phyloP scores from a whole-genome alignment of 1,140 invertebrate species.

The Aricia agestis region DNA sequence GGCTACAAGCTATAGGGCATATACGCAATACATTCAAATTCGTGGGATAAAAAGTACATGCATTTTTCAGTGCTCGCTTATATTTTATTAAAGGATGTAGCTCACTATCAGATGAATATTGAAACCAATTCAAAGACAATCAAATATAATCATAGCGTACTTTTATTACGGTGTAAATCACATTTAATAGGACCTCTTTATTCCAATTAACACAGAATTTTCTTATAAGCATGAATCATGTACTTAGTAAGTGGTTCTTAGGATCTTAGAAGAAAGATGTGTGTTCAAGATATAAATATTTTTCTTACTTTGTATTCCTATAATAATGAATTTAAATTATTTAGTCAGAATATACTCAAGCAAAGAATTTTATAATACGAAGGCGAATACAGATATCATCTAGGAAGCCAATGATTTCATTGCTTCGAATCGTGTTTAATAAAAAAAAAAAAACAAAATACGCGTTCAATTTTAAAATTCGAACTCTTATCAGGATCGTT shows the following conservation, averaged over 20 bases:
- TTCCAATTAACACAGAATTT: constrained; percentile 9
- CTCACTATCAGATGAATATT: not conserved
- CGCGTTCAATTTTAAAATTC: constrained; percentile 34
- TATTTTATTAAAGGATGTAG: not conserved
- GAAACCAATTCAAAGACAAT: not conserved
- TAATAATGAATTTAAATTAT: no score
- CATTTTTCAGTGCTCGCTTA: no score
- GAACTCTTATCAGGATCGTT: constrained; percentile 45
- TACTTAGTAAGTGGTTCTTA: not conserved
- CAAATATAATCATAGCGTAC: not conserved
- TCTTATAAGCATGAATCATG: constrained; percentile 14
- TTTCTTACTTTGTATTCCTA: no score
- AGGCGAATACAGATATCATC: not conserved
- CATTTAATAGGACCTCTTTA: constrained; percentile 15
- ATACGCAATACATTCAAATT: no score
- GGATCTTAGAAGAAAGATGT: not conserved
- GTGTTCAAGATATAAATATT: not conserved
- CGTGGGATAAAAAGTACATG: no score
- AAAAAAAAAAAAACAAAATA: not conserved
- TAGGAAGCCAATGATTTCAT: not conserved
- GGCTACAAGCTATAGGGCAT: no score
- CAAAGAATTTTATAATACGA: not conserved
- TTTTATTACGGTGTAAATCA: constrained; percentile 3
- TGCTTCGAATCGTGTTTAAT: not conserved
- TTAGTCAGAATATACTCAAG: not conserved